phyloP scores from a whole-genome alignment of 1,140 invertebrate genomes.

The Drosophila sproati region DNA sequence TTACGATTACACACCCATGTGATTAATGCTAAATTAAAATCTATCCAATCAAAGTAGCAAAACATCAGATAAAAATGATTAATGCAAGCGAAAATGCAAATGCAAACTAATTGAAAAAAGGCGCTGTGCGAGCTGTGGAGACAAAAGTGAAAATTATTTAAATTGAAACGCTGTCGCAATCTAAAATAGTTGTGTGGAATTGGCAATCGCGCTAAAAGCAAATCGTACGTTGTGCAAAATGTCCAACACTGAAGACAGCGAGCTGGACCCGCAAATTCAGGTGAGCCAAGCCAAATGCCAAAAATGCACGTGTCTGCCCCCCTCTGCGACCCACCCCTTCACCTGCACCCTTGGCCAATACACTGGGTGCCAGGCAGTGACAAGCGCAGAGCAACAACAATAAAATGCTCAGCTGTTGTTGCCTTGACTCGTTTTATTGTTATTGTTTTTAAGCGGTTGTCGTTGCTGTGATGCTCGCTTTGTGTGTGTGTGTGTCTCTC shows the following conservation, averaged over 20 bases:
- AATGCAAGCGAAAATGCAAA: slow-evolving; percentile 55
- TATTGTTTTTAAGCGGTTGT: slow-evolving; percentile 47
- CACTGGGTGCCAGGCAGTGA: slow-evolving; percentile 44
- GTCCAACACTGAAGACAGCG: slow-evolving; percentile 74
- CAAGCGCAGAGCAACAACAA: slow-evolving; percentile 23
- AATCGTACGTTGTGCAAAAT: slow-evolving; percentile 58
- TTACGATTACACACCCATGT: slow-evolving; percentile 15
- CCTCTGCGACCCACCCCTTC: too few relatives aligned
- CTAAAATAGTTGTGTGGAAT: slow-evolving; percentile 19
- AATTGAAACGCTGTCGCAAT: slow-evolving; percentile 24
- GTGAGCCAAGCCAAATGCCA: slow-evolving; percentile 76
- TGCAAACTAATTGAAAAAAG: slow-evolving; percentile 48
- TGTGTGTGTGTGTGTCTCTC: slow-evolving; percentile 1
- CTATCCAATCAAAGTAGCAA: slow-evolving; percentile 15
- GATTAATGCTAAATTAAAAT: slow-evolving; percentile 41
- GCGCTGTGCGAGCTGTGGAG: slow-evolving; percentile 31
- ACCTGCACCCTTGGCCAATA: neutral
- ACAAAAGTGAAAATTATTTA: slow-evolving; percentile 50
- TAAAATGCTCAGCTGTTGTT: slow-evolving; percentile 45
- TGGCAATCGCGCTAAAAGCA: slow-evolving; percentile 19
- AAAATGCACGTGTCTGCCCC: slow-evolving; percentile 41
- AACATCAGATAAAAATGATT: slow-evolving; percentile 21
- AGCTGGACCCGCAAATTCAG: slow-evolving; percentile 87
- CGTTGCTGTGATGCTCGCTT: slow-evolving; percentile 24
- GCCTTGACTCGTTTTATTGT: slow-evolving; percentile 55